Base-by-base conservation (phyloP, 2,888 invertebrate species). In the Piscicola geometra region DNA sequence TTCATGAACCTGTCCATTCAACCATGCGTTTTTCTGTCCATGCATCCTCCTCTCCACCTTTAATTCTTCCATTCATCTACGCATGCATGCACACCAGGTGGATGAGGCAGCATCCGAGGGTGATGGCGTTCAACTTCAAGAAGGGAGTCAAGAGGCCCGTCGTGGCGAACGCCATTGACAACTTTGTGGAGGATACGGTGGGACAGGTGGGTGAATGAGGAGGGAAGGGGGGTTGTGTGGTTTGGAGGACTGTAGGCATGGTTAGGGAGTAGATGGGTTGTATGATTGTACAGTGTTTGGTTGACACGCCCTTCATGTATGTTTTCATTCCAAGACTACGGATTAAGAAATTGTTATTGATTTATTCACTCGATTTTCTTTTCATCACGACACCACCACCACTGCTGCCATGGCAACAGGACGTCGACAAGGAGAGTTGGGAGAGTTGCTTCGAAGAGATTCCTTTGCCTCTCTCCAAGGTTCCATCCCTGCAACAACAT, bases 101-200 rank as follows among this genome's bases (percentile, higher is more conserved):
- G 97, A 86, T 95, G 81, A 90, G 98, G 30, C 92, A 93, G 75
- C 97, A 98, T 86, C 94, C 95, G 1, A 89, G 89, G 81, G 93
- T 96, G 1, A 86, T 90, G 21, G 87, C 87, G 71, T 91, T 95
- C 91, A 90, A 90, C 82, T 97, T 97, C 87, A 91, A 91, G 83
- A 89, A 90, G 78, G 91, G 91, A 56, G 90, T 93, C 3, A 92
- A 93, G 82, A 89, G 98, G 79, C 93, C 98, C 0, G 92, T 96
- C 85, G 92, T 92, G 79, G 91, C 97, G 21, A 99, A 98, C 87
- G 94, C 93, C 28, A 92, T 98, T 81, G 98, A 99, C 84, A 93
- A 93, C 86, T 96, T 90, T 86, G 95, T 96, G 1, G 92, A 91
- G 82, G 93, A 92, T 71, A 92, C 93, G n/a, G 89, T 94, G 66